phyloP scores from a whole-genome alignment of 2,113 vertebrate species.

The Tetrao urogallus region DNA sequence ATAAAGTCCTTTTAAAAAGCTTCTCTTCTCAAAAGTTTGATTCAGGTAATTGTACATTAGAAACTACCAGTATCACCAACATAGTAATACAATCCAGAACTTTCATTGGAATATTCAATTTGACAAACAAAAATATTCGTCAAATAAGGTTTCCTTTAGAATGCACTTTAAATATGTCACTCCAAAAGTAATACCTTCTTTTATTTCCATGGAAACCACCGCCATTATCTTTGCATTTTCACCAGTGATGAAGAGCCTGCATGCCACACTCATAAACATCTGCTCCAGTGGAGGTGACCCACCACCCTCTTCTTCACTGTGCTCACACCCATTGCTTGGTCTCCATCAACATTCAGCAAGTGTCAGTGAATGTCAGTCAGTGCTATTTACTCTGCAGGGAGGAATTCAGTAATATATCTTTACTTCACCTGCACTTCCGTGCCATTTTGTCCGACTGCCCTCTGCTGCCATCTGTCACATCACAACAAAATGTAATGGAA shows the following conservation, averaged over 20 bases:
- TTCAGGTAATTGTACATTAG: constrained; percentile 71
- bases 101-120: constrained; percentile 42
- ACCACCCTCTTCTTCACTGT: background rate
- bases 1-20: background rate
- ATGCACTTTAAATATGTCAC: constrained; percentile 17
- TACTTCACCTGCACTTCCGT: too few relatives aligned
- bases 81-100: constrained; percentile 26
- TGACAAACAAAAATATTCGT: constrained; percentile 58
- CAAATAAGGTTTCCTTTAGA: constrained; percentile 63
- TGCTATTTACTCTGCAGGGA: background rate
- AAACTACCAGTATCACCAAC: constrained; percentile 44
- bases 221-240: background rate
- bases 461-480: too few relatives aligned
- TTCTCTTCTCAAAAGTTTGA: constrained; percentile 71
- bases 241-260: background rate
- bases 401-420: background rate
- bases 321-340: background rate
- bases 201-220: background rate
- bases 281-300: background rate
- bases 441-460: too few relatives aligned
- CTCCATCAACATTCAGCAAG: background rate
- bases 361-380: background rate
- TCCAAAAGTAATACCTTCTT: background rate
- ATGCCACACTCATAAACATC: background rate
- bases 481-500: too few relatives aligned